These are phyloP conservation scores for Balearica regulorum DNA, from an alignment of 2,797 vertebrate species.

Conservation along the genomic window DNA sequence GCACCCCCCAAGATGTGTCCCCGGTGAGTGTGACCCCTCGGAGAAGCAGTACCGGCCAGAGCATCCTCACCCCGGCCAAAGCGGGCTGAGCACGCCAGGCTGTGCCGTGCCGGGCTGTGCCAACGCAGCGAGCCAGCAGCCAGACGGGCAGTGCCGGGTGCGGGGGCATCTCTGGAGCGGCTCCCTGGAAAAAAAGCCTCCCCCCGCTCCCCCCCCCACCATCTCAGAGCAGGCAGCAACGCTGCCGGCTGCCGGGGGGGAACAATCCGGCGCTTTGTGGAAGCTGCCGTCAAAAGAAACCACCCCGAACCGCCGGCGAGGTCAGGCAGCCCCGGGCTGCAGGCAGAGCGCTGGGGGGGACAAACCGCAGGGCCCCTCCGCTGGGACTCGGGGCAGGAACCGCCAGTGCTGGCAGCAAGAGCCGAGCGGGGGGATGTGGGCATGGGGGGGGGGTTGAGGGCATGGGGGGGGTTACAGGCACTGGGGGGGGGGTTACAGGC, in stretches of 20 bases:
- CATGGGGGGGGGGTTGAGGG: no score
- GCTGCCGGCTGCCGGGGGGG: background rate
- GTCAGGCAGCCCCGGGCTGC: background rate
- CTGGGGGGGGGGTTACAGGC: no score
- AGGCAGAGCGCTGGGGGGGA: background rate
- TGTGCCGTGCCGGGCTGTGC: background rate
- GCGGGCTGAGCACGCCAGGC: background rate
- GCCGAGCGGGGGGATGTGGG: background rate
- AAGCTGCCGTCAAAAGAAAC: background rate
- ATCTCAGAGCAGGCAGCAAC: background rate
- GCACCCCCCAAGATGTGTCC: background rate
- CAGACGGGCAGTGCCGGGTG: rapidly evolving
- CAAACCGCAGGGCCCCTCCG: background rate
- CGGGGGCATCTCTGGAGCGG: background rate
- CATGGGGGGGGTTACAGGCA: no score
- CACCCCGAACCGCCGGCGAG: background rate
- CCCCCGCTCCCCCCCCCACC: background rate
- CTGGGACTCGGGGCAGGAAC: background rate
- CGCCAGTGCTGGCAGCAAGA: background rate
- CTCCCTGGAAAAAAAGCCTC: background rate
- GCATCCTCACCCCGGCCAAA: background rate
- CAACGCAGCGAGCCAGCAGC: no score
- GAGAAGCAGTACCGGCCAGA: background rate
- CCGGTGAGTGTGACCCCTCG: rapidly evolving
- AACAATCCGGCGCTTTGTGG: slow-evolving; percentile 33